Conservation (phyloP, 1,140 invertebrate genomes). For the Drosophila parabipectinata region DNA sequence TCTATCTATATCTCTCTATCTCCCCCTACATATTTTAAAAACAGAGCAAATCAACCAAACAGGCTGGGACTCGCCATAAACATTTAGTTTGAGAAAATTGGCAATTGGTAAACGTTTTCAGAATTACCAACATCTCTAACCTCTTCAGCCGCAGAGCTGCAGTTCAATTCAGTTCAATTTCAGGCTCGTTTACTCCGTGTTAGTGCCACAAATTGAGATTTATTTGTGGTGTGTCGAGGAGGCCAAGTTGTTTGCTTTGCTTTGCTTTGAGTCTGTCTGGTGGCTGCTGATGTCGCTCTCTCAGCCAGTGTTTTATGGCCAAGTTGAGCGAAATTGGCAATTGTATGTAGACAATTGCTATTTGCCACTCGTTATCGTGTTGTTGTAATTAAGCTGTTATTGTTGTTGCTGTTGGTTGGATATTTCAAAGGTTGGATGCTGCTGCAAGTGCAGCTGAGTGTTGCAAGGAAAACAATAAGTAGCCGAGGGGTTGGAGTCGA, state of each 20-base stretch:
- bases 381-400: constrained; percentile 76
- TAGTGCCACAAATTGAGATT: constrained; percentile 74
- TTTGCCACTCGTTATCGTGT: constrained; percentile 62
- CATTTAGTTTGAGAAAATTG: constrained; percentile 68
- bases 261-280: too few species aligned
- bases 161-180: constrained; percentile 27
- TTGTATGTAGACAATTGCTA: constrained; percentile 71
- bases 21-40: neutral
- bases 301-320: constrained; percentile 58
- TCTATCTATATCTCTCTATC: neutral
- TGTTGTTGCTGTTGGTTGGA: constrained; percentile 38
- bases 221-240: constrained; percentile 57
- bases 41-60: constrained; percentile 12
- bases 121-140: constrained; percentile 23
- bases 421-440: neutral
- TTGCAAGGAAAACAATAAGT: constrained; percentile 15
- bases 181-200: constrained; percentile 50
- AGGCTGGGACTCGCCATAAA: constrained; percentile 49
- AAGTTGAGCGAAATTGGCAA: constrained; percentile 74
- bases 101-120: constrained; percentile 66
- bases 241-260: constrained; percentile 44
- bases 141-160: constrained; percentile 2
- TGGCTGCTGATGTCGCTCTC: constrained; percentile 19
- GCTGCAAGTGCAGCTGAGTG: constrained; percentile 57
- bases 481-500: constrained; percentile 6